Evolutionary conservation across 2,113 vertebrate species (phyloP).

Genomic region (Pseudonaja textilis): DNA sequence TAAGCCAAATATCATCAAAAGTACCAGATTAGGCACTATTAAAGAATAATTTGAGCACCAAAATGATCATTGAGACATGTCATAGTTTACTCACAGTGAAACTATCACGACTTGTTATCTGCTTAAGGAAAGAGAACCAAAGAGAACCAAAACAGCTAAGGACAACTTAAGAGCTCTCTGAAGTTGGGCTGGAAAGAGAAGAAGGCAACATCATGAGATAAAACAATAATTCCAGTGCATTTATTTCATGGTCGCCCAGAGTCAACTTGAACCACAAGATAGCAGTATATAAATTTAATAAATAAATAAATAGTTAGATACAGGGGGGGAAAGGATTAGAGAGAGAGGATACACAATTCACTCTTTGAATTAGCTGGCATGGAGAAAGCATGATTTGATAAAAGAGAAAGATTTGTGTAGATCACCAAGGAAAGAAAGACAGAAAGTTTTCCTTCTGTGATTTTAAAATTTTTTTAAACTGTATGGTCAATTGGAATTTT

Average conservation of each 20-base stretch:
- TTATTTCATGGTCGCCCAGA: neutral
- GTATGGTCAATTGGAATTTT: neutral
- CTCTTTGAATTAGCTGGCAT: neutral
- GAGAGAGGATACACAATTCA: neutral
- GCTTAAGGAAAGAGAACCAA: too few relatives aligned
- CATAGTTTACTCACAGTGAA: neutral
- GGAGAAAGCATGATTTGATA: neutral
- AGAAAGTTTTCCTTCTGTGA: neutral
- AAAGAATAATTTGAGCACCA: neutral
- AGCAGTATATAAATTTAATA: neutral
- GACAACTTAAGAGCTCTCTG: neutral
- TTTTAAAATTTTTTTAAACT: neutral
- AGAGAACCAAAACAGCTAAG: neutral
- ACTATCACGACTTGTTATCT: neutral
- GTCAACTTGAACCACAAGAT: neutral
- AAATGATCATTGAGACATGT: neutral
- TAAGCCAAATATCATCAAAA: neutral
- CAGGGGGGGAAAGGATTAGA: neutral
- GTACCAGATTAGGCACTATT: neutral
- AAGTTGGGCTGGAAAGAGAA: neutral
- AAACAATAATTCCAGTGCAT: neutral
- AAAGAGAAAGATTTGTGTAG: neutral
- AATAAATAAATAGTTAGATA: neutral
- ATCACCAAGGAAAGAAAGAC: neutral
- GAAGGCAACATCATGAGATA: neutral